Evolutionary conservation across 2,797 vertebrate species (phyloP).

Genomic region (Apogon hyalosoma): DNA sequence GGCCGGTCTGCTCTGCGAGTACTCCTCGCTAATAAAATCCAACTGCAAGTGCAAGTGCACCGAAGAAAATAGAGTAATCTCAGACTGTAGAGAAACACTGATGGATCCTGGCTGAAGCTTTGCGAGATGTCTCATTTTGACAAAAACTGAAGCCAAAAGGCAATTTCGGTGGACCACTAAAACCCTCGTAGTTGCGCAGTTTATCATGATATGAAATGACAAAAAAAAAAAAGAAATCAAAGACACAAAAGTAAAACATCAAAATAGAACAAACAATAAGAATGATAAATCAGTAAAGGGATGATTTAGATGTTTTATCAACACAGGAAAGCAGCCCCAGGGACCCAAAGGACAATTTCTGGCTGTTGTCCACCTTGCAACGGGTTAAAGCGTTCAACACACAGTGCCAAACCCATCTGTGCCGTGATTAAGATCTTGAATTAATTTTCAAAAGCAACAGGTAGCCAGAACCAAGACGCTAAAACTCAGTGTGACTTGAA

Average conservation of each 20-base stretch:
- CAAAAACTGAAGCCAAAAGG: constrained; percentile 4
- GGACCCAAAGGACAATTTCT: constrained; percentile 2
- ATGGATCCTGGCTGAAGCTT: not conserved
- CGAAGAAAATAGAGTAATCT: constrained; percentile 14
- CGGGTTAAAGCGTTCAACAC: constrained; percentile 39
- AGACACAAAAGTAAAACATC: not conserved
- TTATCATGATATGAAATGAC: not conserved
- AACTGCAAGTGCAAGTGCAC: constrained; percentile 14
- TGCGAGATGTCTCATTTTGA: constrained; percentile 19
- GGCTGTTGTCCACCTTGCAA: constrained; percentile 33
- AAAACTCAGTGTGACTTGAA: constrained; percentile 2
- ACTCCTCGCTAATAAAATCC: constrained; percentile 5
- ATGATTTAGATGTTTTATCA: constrained; percentile 19
- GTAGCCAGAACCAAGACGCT: not conserved
- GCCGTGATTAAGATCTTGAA: constrained; percentile 35
- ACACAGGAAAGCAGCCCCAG: constrained; percentile 10
- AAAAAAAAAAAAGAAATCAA: constrained; percentile 3
- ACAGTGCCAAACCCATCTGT: constrained; percentile 26
- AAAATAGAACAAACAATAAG: not conserved
- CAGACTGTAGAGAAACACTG: constrained; percentile 6
- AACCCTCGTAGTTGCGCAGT: not conserved
- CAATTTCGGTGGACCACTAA: not conserved
- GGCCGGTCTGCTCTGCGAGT: not conserved
- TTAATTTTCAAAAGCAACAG: constrained; percentile 36
- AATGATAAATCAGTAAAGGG: constrained; percentile 15